Percentiles rank a stretch among this genome's conserved stretches.
Conservation (phyloP, 2,113 vertebrate genomes). For the Chunga burmeisteri region DNA sequence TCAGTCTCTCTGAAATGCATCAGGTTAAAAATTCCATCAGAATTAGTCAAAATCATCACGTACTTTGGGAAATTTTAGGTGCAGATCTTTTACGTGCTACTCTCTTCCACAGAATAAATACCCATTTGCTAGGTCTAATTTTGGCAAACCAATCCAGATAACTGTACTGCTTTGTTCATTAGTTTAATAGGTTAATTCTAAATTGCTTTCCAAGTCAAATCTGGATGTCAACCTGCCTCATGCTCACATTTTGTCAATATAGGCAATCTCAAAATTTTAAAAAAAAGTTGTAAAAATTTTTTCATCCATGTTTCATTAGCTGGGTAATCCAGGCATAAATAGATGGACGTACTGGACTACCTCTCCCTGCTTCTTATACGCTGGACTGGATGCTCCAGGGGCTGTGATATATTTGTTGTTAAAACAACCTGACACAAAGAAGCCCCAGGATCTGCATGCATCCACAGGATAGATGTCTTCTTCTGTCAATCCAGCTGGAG, state of each 20-base stretch:
- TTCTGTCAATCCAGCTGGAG: conserved; percentile 44
- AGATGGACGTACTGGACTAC: neutral
- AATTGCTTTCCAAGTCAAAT: neutral
- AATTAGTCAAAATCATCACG: neutral
- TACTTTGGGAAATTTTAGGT: neutral
- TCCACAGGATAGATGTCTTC: conserved; percentile 33
- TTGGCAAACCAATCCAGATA: neutral
- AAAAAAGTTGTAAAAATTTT: neutral
- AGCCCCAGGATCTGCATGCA: conserved; percentile 27
- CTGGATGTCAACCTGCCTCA: neutral
- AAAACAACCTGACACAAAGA: conserved; percentile 53
- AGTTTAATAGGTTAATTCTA: neutral
- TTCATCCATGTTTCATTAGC: neutral
- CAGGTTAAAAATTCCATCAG: neutral
- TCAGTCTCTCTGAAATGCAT: neutral
- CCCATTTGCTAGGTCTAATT: neutral
- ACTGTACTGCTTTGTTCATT: neutral
- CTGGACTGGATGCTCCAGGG: conserved; percentile 18
- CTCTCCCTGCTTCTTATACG: neutral
- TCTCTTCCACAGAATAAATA: neutral
- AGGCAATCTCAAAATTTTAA: neutral
- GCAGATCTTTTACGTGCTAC: neutral
- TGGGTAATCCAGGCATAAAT: neutral
- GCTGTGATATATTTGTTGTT: conserved; percentile 44
- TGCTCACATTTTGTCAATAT: neutral